Evolutionary conservation across 2,888 invertebrate genomes (phyloP).

Genomic region (Dasysyrphus albostriatus): DNA sequence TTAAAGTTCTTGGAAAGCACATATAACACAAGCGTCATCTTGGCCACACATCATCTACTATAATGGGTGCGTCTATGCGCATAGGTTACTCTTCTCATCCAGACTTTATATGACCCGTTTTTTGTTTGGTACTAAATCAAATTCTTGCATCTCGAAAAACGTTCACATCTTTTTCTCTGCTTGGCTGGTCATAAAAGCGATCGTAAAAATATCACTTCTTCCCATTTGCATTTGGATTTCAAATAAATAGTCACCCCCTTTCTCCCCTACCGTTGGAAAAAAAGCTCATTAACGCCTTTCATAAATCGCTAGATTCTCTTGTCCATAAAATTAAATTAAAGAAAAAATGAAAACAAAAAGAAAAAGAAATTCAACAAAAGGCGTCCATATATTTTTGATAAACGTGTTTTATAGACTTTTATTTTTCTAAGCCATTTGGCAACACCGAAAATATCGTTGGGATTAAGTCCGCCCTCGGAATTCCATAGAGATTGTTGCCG

Average conservation of each 20-base stretch:
- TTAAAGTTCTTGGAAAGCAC: slow-evolving; percentile 31
- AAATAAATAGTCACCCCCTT: slow-evolving; percentile 20
- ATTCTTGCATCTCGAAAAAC: slow-evolving; percentile 40
- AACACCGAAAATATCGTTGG: slow-evolving; percentile 49
- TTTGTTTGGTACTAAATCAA: slow-evolving; percentile 50
- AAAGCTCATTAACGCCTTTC: slow-evolving; percentile 53
- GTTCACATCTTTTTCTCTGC: slow-evolving; percentile 37
- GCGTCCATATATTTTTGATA: slow-evolving; percentile 26
- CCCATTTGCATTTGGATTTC: slow-evolving; percentile 35
- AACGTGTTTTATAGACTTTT: slow-evolving; percentile 27
- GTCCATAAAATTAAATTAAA: slow-evolving; percentile 2
- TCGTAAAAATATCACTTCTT: slow-evolving; percentile 44
- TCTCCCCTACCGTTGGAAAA: background rate
- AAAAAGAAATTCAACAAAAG: slow-evolving; percentile 33
- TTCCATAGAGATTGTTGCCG: slow-evolving; percentile 59
- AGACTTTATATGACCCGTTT: slow-evolving; percentile 16
- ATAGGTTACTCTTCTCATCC: background rate
- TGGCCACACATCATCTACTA: slow-evolving; percentile 22
- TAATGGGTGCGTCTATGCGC: slow-evolving; percentile 20
- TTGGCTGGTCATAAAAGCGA: slow-evolving; percentile 44
- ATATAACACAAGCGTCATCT: slow-evolving; percentile 19
- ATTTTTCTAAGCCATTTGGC: slow-evolving; percentile 39
- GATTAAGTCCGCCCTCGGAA: slow-evolving; percentile 75
- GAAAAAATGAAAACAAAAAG: slow-evolving; percentile 4
- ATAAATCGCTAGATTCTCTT: slow-evolving; percentile 49